Evolutionary conservation across 2,797 vertebrate genomes (phyloP), one percentile per base, ranked within the genome.

Genomic region (Graptemys geographica): DNA sequence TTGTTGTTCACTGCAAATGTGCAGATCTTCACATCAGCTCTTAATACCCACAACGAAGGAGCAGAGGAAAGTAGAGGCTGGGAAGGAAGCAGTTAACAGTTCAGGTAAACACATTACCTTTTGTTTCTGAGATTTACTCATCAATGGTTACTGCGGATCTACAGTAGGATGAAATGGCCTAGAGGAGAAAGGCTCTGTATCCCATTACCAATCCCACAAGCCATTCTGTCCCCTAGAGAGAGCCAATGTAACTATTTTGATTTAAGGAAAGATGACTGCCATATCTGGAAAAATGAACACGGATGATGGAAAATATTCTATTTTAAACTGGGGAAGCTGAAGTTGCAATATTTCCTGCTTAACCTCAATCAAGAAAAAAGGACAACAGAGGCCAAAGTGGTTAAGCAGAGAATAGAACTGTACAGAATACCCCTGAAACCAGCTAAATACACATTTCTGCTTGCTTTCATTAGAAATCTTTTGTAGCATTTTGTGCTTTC

Each of bases 361-460:
- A 96, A 92, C 90, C 62, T 88, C 94, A 93, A 74, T 89, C 72
- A 92, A 88, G 85, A 19, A 94, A 69, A 94, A 88, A 96, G 91
- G 86, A 96, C 95, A 95, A 83, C 90, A 96, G 92, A 96, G 89
- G 92, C 44, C 88, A 93, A 65, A 10, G 6, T 89, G 53, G 91
- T 94, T 93, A 97, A 94, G 88, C 25, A 88, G 69, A 87, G 69
- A 72, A 94, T 62, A 89, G 57, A 84, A 25, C 23, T 28, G 8
- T 28, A 95, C 2, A 2, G 83, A 90, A 83, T 3, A 93, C 83
- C 87, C 79, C 83, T 74, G 86, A 90, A 90, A 96, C 93, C 92
- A 52, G 94, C 90, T 91, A 95, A 69, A 59, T 83, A 93, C 84
- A 53, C 62, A 84, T 96, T 94, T 80, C 94, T 94, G 85, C 62